Percentiles rank a stretch among this genome's conserved stretches.
Conservation (phyloP, 2,888 invertebrate genomes). For the Sesia bembeciformis region DNA sequence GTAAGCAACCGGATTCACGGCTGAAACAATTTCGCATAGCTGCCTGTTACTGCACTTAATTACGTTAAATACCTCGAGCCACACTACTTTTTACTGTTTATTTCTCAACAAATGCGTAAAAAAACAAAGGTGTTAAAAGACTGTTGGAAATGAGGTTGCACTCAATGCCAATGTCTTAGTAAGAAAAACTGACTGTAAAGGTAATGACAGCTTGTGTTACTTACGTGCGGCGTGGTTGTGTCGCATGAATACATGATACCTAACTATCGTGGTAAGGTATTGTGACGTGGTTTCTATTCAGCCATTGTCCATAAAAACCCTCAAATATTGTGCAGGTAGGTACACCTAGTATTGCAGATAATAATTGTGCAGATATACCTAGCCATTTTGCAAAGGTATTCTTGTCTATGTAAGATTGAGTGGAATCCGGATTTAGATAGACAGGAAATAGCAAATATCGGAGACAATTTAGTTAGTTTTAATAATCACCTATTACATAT, state of each 20-base stretch:
- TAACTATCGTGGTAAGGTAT: too few relatives aligned
- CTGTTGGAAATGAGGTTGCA: constrained; percentile 15
- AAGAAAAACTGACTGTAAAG: constrained; percentile 20
- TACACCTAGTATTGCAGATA: too few relatives aligned
- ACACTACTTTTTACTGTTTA: background rate
- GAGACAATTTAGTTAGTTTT: too few relatives aligned
- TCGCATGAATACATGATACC: background rate
- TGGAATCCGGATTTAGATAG: too few relatives aligned
- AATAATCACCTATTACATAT: too few relatives aligned
- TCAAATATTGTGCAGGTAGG: too few relatives aligned
- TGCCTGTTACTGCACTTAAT: constrained; percentile 7
- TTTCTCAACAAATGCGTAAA: constrained; percentile 9
- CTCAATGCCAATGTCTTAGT: constrained; percentile 39
- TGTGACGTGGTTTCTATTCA: too few relatives aligned
- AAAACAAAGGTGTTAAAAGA: constrained; percentile 7
- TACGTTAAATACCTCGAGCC: constrained; percentile 4
- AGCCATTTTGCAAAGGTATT: too few relatives aligned
- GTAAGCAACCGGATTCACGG: constrained; percentile 12
- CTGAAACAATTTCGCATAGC: constrained; percentile 4
- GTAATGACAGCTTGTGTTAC: constrained; percentile 1
- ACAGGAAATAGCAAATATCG: too few relatives aligned
- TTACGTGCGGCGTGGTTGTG: constrained; percentile 4
- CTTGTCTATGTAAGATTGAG: too few relatives aligned
- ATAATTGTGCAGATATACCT: too few relatives aligned
- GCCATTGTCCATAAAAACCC: too few relatives aligned